A percentile compares a stretch with the other conserved stretches of the same genome.
These are phyloP conservation scores for Holothuria scabra DNA, from an alignment of 53 echinoderm and acorn worm genomes.

Conservation along the genomic window DNA sequence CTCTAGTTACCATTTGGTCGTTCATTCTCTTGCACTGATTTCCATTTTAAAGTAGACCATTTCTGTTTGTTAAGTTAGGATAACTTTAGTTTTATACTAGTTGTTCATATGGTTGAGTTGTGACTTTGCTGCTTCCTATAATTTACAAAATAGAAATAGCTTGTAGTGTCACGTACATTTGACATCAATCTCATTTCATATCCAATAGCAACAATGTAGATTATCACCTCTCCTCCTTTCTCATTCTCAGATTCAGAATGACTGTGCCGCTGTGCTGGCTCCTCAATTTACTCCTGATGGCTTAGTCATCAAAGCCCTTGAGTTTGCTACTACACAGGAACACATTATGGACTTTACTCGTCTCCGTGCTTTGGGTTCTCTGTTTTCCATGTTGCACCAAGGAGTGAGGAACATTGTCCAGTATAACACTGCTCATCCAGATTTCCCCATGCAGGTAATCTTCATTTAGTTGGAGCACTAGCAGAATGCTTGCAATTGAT, in stretches of 20 bases:
- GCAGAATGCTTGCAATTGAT: too few relatives aligned
- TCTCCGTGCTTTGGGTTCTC: conserved; percentile 87
- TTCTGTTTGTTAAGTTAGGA: too few relatives aligned
- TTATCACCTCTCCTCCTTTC: neutral
- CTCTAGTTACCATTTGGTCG: too few relatives aligned
- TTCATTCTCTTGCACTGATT: too few relatives aligned
- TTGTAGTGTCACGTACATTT: too few relatives aligned
- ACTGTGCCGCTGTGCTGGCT: conserved; percentile 74
- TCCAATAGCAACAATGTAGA: neutral
- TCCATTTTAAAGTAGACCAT: too few relatives aligned
- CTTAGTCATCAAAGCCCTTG: conserved; percentile 78
- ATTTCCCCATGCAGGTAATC: conserved; percentile 97
- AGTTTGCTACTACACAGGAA: conserved; percentile 87
- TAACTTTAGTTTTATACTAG: too few relatives aligned
- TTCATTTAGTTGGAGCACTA: too few relatives aligned
- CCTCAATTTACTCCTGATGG: conserved; percentile 92
- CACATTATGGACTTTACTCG: conserved; percentile 99
- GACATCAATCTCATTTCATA: too few relatives aligned
- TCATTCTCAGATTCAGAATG: conserved; percentile 79
- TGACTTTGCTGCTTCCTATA: too few relatives aligned
- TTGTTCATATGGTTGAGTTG: too few relatives aligned
- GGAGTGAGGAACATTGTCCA: conserved; percentile 85
- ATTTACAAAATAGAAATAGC: too few relatives aligned
- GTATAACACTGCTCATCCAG: conserved; percentile 90
- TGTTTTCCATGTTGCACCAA: conserved; percentile 95